Evolutionary conservation across 2,888 invertebrate genomes (phyloP), one percentile per base, ranked within the genome.

Genomic region (Drosophila macrospina): DNA sequence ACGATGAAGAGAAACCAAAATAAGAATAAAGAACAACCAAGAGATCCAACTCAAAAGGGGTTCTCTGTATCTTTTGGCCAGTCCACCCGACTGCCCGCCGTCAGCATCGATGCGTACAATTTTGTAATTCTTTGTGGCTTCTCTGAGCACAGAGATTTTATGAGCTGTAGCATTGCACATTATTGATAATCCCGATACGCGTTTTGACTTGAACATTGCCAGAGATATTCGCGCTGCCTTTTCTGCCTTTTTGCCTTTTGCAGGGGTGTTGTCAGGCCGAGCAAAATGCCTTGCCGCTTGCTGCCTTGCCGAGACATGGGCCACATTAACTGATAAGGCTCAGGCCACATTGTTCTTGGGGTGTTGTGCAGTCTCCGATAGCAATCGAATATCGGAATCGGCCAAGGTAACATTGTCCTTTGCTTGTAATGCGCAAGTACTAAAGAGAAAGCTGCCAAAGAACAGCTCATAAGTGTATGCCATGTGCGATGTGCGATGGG

Each of bases 91-190:
- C 50, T 44, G 57, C 60, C 36, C 52, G 69, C 60, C 67, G 82
- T 62, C 65, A 8, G 16, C 16, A 7, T 24, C 30, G 20, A 20
- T 73, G 76, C 84, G 76, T 64, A 83, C 80, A 82, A 85, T 78
- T 84, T 80, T 78, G 79, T 78, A 80, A 80, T 80, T 86, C 67
- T 70, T 72, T 66, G 69, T 60, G 72, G 66, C 60, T 11, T 24
- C 65, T 55, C 62, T 26, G 69, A 42, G 65, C 69, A 59, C 74
- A 47, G 56, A 63, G 78, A 78, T 83, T 82, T 82, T 82, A 82
- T 82, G 82, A 82, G 84, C 84, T 82, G 86, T 64, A 83, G 86
- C 86, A 80, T 78, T 86, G 86, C 86, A 80, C 82, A 80, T 86
- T 82, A 82, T 82, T 86, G 82, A 82, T 82, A 86, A 86, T 82